phyloP scores from a whole-genome alignment of 1,140 invertebrate genomes.

The Lithobius niger region DNA sequence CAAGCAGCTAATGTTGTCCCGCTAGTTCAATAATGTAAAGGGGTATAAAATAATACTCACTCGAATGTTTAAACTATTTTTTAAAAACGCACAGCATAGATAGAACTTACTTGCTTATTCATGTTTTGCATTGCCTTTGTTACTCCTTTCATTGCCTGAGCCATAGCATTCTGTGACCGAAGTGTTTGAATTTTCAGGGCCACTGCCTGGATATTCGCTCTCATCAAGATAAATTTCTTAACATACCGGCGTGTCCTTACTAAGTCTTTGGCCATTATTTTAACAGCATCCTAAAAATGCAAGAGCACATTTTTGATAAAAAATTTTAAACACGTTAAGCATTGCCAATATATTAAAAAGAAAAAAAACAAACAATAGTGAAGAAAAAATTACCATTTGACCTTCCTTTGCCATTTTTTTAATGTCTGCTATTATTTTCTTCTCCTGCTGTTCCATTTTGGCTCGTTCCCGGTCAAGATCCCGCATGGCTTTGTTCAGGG shows the following conservation, averaged over 20 bases:
- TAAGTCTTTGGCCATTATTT: constrained; percentile 99
- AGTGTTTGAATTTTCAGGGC: constrained; percentile 97
- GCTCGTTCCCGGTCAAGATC: constrained; percentile 87
- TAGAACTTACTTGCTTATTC: constrained; percentile 59
- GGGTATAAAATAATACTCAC: no score
- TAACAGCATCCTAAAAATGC: constrained; percentile 79
- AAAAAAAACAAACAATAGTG: not conserved
- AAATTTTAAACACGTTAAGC: not conserved
- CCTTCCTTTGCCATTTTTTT: constrained; percentile 98
- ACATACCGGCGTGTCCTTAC: constrained; percentile 88
- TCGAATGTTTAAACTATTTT: no score
- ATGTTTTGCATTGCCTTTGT: constrained; percentile 97
- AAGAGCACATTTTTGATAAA: not conserved
- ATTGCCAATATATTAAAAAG: constrained; percentile 1
- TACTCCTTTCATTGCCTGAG: constrained; percentile 98
- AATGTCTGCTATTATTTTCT: constrained; percentile 96
- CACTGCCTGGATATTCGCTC: constrained; percentile 98
- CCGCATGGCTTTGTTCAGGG: constrained; percentile 96
- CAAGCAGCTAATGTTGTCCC: no score
- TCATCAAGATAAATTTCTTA: constrained; percentile 99
- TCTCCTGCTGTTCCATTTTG: constrained; percentile 97
- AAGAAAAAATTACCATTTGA: constrained; percentile 67
- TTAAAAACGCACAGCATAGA: no score
- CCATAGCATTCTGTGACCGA: constrained; percentile 98
- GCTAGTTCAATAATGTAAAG: no score